Conservation (phyloP, 2,888 invertebrate genomes). For the Cheilosia vulpina region DNA sequence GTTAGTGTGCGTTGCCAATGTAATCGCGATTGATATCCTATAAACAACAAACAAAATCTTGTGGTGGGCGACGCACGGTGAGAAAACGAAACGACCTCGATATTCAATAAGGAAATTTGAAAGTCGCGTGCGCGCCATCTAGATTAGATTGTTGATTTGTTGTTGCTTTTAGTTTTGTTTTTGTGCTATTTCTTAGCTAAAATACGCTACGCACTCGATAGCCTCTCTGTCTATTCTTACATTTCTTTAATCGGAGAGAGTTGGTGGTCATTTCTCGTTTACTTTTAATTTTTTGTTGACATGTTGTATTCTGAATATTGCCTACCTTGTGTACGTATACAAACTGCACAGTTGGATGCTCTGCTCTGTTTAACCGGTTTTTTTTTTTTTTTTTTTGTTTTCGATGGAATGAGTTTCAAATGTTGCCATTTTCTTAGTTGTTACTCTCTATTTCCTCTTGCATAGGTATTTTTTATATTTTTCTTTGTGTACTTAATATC, state of each 20-base stretch:
- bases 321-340: slow-evolving; percentile 6
- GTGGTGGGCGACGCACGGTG: slow-evolving; percentile 1
- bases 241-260: slow-evolving; percentile 33
- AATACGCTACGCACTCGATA: slow-evolving; percentile 14
- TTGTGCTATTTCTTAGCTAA: slow-evolving; percentile 24
- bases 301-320: slow-evolving; percentile 7
- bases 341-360: slow-evolving; percentile 58
- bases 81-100: slow-evolving; percentile 60
- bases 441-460: no score
- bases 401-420: slow-evolving; percentile 18
- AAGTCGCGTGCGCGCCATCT: slow-evolving; percentile 55
- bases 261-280: slow-evolving; percentile 24
- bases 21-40: slow-evolving; percentile 40
- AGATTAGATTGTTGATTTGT: slow-evolving; percentile 35
- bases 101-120: slow-evolving; percentile 58
- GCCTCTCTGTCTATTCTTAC: not conserved
- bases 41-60: not conserved
- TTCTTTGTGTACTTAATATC: not conserved
- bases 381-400: slow-evolving; percentile 20
- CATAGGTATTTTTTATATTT: no score
- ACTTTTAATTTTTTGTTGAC: slow-evolving; percentile 16
- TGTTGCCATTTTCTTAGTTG: slow-evolving; percentile 22
- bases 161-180: slow-evolving; percentile 28
- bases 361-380: slow-evolving; percentile 68
- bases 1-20: slow-evolving; percentile 20